Evolutionary conservation across 1,140 invertebrate genomes (phyloP).

Genomic region (Odontomachus brunneus): DNA sequence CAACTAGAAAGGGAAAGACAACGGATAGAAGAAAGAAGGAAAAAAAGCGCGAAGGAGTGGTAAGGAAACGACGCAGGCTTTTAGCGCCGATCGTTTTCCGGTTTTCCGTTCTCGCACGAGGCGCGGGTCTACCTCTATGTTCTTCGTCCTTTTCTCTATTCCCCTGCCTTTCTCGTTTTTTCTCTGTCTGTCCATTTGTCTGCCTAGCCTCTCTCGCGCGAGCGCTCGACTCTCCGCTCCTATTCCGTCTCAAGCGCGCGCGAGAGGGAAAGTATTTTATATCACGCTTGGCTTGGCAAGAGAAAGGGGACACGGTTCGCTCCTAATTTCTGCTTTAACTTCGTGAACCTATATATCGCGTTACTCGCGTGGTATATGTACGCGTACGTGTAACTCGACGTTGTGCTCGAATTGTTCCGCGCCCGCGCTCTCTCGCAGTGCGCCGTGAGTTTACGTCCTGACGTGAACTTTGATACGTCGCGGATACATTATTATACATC

Average conservation of each 20-base stretch:
- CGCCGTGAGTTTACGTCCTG: not conserved
- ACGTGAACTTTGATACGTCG: constrained; percentile 5
- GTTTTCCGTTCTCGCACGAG: constrained; percentile 79
- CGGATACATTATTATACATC: not conserved
- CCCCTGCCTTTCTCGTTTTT: constrained; percentile 33
- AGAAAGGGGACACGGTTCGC: constrained; percentile 86
- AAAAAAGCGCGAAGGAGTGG: constrained; percentile 23
- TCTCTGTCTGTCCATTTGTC: not conserved
- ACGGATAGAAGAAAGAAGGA: constrained; percentile 50
- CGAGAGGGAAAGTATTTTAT: constrained; percentile 86
- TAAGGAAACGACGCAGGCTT: constrained; percentile 23
- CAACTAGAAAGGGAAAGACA: constrained; percentile 20
- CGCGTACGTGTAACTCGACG: constrained; percentile 72
- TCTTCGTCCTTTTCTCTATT: constrained; percentile 46
- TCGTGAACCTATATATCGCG: constrained; percentile 77
- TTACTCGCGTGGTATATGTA: constrained; percentile 26
- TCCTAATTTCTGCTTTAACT: constrained; percentile 85
- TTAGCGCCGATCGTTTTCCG: constrained; percentile 80
- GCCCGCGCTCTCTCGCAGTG: not conserved
- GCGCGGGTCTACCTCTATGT: constrained; percentile 38
- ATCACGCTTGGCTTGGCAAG: constrained; percentile 85
- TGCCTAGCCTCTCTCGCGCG: constrained; percentile 13
- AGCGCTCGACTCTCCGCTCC: constrained; percentile 32
- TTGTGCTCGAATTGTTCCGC: constrained; percentile 44
- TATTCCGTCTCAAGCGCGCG: constrained; percentile 63